These are phyloP conservation scores for Pelosia muscerda DNA, from an alignment of 2,888 invertebrate species.

Conservation along the genomic window DNA sequence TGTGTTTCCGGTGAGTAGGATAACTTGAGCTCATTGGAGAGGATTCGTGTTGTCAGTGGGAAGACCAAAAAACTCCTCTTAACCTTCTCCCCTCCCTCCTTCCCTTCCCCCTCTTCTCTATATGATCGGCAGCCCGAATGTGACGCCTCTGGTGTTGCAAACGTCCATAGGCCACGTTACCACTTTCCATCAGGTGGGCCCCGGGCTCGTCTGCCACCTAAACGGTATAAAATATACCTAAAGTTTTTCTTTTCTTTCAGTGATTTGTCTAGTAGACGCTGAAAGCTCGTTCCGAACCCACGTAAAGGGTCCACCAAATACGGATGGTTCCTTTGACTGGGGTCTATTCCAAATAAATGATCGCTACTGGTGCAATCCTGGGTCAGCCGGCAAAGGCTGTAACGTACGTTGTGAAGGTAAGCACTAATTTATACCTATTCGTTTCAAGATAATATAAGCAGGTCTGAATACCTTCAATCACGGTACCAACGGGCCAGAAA, in stretches of 20 bases:
- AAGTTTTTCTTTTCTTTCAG: conserved; percentile 42
- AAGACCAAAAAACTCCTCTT: too few relatives aligned
- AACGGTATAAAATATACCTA: too few relatives aligned
- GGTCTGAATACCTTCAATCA: background rate
- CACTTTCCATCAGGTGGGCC: too few relatives aligned
- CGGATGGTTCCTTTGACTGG: conserved; percentile 69
- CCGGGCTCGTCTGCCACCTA: too few relatives aligned
- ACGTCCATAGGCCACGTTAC: too few relatives aligned
- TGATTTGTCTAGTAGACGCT: conserved; percentile 79
- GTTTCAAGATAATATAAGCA: background rate
- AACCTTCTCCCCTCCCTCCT: too few relatives aligned
- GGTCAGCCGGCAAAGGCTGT: conserved; percentile 51
- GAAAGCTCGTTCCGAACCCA: conserved; percentile 77
- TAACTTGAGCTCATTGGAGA: background rate
- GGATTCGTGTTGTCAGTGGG: too few relatives aligned
- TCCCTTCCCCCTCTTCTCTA: too few relatives aligned
- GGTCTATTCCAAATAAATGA: conserved; percentile 69
- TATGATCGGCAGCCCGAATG: too few relatives aligned
- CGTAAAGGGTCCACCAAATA: conserved; percentile 69
- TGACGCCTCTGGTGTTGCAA: too few relatives aligned
- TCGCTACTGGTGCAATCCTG: conserved; percentile 59
- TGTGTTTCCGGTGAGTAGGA: too few relatives aligned
- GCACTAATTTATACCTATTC: background rate
- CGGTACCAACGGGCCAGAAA: background rate
- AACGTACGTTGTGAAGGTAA: conserved; percentile 20